Evolutionary conservation across 2,113 vertebrate genomes (phyloP).

Genomic region (Cynoglossus semilaevis): DNA sequence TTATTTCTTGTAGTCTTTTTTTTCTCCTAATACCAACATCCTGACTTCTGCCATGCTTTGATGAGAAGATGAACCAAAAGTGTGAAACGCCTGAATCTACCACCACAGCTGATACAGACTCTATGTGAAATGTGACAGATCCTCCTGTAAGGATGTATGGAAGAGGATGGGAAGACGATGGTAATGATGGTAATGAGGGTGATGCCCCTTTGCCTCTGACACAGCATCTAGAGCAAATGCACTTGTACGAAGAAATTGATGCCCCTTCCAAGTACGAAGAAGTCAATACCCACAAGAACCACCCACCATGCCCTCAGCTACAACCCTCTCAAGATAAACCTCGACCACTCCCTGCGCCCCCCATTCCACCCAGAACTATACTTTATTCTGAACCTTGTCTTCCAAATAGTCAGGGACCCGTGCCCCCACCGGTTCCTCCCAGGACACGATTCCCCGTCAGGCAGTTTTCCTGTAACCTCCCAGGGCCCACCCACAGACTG

Average conservation of each 20-base stretch:
- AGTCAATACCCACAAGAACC: neutral
- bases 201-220: constrained; percentile 9
- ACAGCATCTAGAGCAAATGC: neutral
- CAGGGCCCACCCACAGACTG: neutral
- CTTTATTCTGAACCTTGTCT: constrained; percentile 3
- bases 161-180: constrained; percentile 2
- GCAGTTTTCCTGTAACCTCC: constrained; percentile 26
- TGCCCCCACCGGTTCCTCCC: too few species aligned
- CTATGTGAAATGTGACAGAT: constrained; percentile 48
- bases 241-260: neutral
- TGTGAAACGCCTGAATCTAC: neutral
- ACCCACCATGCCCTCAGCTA: neutral
- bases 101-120: neutral
- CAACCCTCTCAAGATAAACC: neutral
- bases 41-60: constrained; percentile 5
- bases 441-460: too few species aligned
- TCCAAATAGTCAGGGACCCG: too few species aligned
- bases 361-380: constrained; percentile 1
- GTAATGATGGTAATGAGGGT: neutral
- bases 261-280: neutral
- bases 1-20: neutral
- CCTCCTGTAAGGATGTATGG: neutral
- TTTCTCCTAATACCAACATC: neutral
- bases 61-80: constrained; percentile 4
- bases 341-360: neutral